Conservation (phyloP, 2,113 vertebrate genomes). For the Heliornis fulica region DNA sequence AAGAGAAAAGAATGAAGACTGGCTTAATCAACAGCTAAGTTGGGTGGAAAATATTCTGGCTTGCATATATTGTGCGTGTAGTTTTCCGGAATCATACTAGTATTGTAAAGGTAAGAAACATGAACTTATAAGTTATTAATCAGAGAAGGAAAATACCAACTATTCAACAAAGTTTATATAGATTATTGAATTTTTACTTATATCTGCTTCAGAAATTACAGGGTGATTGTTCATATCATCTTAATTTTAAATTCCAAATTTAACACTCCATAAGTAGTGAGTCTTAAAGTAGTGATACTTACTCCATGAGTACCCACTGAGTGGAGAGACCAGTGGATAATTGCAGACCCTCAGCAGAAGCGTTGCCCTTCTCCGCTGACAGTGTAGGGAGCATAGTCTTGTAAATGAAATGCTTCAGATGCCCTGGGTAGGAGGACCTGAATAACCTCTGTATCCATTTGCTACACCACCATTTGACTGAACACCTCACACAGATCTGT, state of each 20-base stretch:
- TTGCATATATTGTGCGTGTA: neutral
- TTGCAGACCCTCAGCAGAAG: neutral
- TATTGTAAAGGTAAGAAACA: too few relatives aligned
- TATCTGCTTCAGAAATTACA: neutral
- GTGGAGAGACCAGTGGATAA: neutral
- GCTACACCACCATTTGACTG: neutral
- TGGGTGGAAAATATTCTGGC: neutral
- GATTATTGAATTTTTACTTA: neutral
- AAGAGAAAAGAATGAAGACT: neutral
- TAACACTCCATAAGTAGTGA: neutral
- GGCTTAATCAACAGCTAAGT: neutral
- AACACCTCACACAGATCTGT: neutral
- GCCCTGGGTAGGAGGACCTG: neutral
- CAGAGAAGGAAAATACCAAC: neutral
- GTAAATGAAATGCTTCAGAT: neutral
- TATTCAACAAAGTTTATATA: neutral
- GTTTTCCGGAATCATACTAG: neutral
- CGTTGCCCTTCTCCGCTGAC: fast-evolving
- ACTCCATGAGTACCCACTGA: too few relatives aligned
- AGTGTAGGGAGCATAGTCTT: fast-evolving
- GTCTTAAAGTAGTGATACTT: too few relatives aligned
- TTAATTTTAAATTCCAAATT: neutral
- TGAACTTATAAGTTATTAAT: neutral
- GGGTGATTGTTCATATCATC: neutral
- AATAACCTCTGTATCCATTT: neutral